Conservation (phyloP, 2,888 invertebrate species). For the Ophonus ardosiacus region DNA sequence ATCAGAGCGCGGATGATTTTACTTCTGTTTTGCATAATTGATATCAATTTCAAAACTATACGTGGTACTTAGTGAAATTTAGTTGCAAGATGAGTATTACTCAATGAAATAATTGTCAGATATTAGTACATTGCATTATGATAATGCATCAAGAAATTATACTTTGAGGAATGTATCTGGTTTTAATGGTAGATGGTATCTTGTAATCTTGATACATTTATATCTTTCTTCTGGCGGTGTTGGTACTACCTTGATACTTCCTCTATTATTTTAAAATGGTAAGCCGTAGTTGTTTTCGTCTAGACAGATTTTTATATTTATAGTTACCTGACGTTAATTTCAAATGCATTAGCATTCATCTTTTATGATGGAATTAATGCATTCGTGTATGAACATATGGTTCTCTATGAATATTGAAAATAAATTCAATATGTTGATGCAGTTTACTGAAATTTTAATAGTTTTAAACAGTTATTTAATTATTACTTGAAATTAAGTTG, state of each 20-base stretch:
- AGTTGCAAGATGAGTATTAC: background rate
- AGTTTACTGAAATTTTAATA: too few species aligned
- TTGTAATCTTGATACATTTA: slow-evolving; percentile 29
- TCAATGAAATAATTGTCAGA: slow-evolving; percentile 31
- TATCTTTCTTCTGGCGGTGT: background rate
- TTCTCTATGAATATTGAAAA: too few species aligned
- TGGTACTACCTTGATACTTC: background rate
- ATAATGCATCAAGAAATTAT: slow-evolving; percentile 6
- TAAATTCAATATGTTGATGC: too few species aligned
- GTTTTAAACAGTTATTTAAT: too few species aligned
- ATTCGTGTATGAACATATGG: too few species aligned
- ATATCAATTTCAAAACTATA: background rate
- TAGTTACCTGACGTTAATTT: too few species aligned
- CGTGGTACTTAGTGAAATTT: slow-evolving; percentile 5
- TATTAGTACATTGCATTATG: slow-evolving; percentile 5
- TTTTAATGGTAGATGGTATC: background rate
- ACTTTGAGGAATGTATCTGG: background rate
- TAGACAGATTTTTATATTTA: background rate
- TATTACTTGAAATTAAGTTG: too few species aligned
- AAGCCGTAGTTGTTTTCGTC: background rate
- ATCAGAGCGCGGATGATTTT: background rate
- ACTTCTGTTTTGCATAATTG: slow-evolving; percentile 18
- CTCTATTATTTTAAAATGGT: background rate
- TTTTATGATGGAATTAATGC: too few species aligned
- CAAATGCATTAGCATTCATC: too few species aligned